phyloP scores from a whole-genome alignment of 2,888 invertebrate genomes.

The Cephus pulcher region DNA sequence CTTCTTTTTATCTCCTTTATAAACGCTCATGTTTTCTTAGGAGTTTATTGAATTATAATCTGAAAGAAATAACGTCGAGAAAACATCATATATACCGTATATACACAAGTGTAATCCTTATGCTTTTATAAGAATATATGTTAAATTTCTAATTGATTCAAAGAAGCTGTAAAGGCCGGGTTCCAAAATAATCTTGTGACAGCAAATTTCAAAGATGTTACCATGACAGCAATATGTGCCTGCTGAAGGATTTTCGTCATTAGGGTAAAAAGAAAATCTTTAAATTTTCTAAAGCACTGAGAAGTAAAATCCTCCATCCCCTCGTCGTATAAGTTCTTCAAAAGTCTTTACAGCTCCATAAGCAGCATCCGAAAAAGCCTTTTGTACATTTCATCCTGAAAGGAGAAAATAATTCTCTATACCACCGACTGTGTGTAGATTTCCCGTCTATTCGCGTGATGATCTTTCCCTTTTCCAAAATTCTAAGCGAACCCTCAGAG shows the following conservation, averaged over 20 bases:
- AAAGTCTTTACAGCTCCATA: not conserved
- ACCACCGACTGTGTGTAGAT: not conserved
- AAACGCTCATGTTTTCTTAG: no score
- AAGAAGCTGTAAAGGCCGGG: no score
- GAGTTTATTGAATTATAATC: no score
- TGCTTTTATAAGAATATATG: no score
- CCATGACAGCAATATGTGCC: not conserved
- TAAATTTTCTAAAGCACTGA: not conserved
- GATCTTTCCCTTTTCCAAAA: not conserved
- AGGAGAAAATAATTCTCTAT: not conserved
- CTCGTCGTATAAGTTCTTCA: not conserved
- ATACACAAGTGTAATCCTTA: no score
- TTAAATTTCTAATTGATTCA: no score
- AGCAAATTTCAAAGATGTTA: not conserved
- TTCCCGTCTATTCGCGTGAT: not conserved
- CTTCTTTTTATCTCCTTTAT: no score
- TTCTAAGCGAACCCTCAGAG: constrained; percentile 5
- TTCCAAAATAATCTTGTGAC: no score
- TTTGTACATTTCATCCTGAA: not conserved
- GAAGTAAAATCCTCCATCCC: not conserved
- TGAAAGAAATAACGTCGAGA: no score
- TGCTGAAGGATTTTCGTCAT: not conserved
- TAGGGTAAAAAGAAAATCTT: not conserved
- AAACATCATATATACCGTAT: no score
- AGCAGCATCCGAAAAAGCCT: not conserved